phyloP scores from a whole-genome alignment of 2,113 vertebrate genomes.

The Anser brachyrhynchus region DNA sequence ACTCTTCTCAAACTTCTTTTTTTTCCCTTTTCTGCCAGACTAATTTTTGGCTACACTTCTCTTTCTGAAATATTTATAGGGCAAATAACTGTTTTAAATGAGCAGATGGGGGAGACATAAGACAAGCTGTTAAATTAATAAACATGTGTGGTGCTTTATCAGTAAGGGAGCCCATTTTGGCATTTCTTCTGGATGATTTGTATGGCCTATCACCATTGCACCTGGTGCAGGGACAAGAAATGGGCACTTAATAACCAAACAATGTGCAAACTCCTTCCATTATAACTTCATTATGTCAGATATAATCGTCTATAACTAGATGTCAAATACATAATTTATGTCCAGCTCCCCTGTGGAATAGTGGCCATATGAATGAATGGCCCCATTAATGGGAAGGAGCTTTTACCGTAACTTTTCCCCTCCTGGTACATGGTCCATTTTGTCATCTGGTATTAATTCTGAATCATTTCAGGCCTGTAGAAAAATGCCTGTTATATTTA shows the following conservation, averaged over 20 bases:
- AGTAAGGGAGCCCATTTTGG: constrained; percentile 77
- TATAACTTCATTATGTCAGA: constrained; percentile 89
- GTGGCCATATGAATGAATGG: constrained; percentile 76
- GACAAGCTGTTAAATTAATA: constrained; percentile 83
- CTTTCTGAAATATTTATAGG: constrained; percentile 74
- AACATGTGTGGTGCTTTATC: constrained; percentile 77
- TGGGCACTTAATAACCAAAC: constrained; percentile 90
- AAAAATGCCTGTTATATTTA: constrained; percentile 40
- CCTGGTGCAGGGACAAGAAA: constrained; percentile 82
- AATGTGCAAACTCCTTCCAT: constrained; percentile 87
- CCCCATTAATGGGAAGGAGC: constrained; percentile 72
- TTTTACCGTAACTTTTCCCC: constrained; percentile 73
- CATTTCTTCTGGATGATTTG: constrained; percentile 78
- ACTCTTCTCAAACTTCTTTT: not conserved
- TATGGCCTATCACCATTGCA: constrained; percentile 84
- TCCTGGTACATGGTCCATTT: constrained; percentile 20
- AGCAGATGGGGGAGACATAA: constrained; percentile 80
- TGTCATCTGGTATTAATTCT: constrained; percentile 63
- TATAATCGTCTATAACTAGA: constrained; percentile 86
- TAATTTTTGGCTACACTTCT: constrained; percentile 66
- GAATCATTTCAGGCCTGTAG: not conserved
- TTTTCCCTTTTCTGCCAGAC: constrained; percentile 20
- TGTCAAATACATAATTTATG: constrained; percentile 87
- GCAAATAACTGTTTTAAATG: constrained; percentile 76
- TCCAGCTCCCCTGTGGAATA: constrained; percentile 74